These are phyloP conservation scores for Hemiprocne comata DNA, from an alignment of 2,113 vertebrate species.

Conservation along the genomic window DNA sequence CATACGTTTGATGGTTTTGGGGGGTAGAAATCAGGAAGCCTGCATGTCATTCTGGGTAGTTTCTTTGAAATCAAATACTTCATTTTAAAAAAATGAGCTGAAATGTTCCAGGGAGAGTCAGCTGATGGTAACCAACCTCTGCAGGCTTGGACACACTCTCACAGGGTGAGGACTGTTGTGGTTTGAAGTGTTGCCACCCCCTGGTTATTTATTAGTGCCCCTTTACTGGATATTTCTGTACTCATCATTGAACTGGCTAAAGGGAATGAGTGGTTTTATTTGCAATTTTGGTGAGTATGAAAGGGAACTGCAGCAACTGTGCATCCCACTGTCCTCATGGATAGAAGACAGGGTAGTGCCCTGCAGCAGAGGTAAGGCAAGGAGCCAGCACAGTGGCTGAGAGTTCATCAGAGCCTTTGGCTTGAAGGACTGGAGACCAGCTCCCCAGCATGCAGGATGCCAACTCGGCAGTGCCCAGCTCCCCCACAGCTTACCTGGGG, in stretches of 20 bases:
- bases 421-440: neutral
- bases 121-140: neutral
- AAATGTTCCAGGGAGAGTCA: neutral
- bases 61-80: neutral
- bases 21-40: neutral
- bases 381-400: too few relatives aligned
- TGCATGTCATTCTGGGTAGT: neutral
- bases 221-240: neutral
- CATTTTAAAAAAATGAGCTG: neutral
- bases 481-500: neutral
- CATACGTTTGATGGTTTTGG: neutral
- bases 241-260: neutral
- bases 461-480: neutral
- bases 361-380: neutral
- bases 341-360: neutral
- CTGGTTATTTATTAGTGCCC: neutral
- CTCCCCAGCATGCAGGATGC: neutral
- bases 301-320: neutral
- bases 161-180: neutral
- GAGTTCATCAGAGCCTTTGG: fast-evolving
- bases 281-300: neutral
- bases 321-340: neutral
- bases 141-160: neutral
- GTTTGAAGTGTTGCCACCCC: neutral
- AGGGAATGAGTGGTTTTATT: fast-evolving